Conservation (phyloP, 2,113 vertebrate species). For the Morphnarchus princeps region DNA sequence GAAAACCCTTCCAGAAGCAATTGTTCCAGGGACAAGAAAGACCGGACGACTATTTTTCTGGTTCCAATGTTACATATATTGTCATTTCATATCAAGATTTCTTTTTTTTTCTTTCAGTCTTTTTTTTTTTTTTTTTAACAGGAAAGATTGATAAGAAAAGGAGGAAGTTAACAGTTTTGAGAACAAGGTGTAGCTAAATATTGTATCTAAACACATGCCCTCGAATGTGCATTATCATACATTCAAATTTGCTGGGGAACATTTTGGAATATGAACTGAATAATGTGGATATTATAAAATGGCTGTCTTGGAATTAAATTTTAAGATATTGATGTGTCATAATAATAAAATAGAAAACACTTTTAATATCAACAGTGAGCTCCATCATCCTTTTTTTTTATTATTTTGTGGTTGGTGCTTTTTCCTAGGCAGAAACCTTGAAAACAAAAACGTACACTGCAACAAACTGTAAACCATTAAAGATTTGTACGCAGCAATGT, state of each 20-base stretch:
- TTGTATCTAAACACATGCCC: not conserved
- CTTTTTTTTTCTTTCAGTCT: not conserved
- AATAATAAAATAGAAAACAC: slow-evolving; percentile 25
- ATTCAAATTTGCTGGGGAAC: not conserved
- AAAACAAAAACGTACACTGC: not conserved
- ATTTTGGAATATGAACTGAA: slow-evolving; percentile 1
- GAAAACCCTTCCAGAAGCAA: not conserved
- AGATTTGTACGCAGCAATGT: not conserved
- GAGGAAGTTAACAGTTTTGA: not conserved
- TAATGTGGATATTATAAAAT: slow-evolving; percentile 45
- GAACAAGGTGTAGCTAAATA: not conserved
- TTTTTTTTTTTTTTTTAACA: not conserved
- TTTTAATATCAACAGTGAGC: slow-evolving; percentile 4
- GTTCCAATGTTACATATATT: not conserved
- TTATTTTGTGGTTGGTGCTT: not conserved
- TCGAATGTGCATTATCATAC: not conserved
- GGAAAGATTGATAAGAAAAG: not conserved
- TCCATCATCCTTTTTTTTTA: not conserved
- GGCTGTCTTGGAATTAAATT: slow-evolving; percentile 21
- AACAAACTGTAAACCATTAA: not conserved
- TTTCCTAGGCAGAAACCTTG: not conserved
- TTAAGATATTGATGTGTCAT: slow-evolving; percentile 1
- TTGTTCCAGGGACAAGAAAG: not conserved
- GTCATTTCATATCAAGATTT: not conserved
- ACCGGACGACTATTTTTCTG: not conserved